Percentiles rank a stretch among this genome's conserved stretches.
These are phyloP conservation scores for Dysidea cf. avara DNA, from an alignment of 37 sponge, comb jelly and placozoan genomes.

Conservation along the genomic window DNA sequence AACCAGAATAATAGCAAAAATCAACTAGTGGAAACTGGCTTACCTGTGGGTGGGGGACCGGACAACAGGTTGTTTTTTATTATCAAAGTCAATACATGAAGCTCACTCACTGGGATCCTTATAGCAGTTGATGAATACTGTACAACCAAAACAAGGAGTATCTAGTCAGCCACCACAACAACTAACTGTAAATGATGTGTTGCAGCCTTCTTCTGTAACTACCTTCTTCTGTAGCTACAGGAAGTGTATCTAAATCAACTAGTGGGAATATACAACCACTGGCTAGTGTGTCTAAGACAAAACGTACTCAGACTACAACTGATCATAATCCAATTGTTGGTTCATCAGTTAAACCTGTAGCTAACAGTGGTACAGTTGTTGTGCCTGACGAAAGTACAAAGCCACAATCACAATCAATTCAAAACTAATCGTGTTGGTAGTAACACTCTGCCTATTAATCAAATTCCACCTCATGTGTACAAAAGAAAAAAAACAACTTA, in stretches of 20 bases:
- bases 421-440: too few relatives aligned
- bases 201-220: background rate
- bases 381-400: constrained; percentile 68
- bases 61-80: constrained; percentile 75
- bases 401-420: constrained; percentile 22
- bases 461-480: constrained; percentile 6
- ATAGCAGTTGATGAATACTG: constrained; percentile 56
- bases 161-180: background rate
- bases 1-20: background rate
- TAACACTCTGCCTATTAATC: too few relatives aligned
- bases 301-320: background rate
- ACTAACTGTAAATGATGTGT: background rate
- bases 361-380: background rate
- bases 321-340: background rate
- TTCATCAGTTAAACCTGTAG: background rate
- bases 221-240: too few relatives aligned
- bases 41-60: constrained; percentile 87
- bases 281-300: too few relatives aligned
- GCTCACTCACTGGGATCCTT: constrained; percentile 91
- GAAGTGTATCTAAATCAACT: background rate
- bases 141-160: background rate
- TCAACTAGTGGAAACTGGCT: constrained; percentile 8
- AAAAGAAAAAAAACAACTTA: constrained; percentile 18
- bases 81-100: constrained; percentile 76
- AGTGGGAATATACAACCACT: background rate